Conservation (phyloP, 2,113 vertebrate genomes). For the Leptobrachium ailaonicum region DNA sequence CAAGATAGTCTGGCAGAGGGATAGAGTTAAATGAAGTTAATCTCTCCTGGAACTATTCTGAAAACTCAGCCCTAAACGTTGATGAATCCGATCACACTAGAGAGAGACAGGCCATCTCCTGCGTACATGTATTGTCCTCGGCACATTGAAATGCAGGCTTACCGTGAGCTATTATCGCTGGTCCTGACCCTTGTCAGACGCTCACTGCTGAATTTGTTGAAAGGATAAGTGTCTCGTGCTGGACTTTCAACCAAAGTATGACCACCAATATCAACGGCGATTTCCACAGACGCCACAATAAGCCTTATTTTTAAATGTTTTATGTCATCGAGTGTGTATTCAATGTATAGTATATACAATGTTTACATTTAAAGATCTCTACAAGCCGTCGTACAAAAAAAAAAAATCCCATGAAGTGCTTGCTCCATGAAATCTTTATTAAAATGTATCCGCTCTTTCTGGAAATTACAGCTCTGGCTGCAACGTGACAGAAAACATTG, state of each 20-base stretch:
- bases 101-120: constrained; percentile 9
- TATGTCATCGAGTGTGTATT: too few relatives aligned
- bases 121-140: neutral
- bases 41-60: neutral
- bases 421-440: too few relatives aligned
- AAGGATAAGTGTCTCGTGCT: neutral
- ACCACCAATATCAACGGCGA: neutral
- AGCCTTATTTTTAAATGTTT: too few relatives aligned
- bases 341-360: too few relatives aligned
- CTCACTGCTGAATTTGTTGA: neutral
- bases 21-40: neutral
- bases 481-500: too few relatives aligned
- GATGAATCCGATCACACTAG: constrained; percentile 1
- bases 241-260: neutral
- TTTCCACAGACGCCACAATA: neutral
- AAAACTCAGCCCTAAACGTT: neutral
- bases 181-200: constrained; percentile 3
- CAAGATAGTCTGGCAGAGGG: constrained; percentile 21
- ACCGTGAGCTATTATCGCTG: constrained; percentile 20
- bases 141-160: constrained; percentile 15
- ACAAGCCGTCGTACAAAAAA: too few relatives aligned
- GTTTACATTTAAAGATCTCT: too few relatives aligned
- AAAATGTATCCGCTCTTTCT: too few relatives aligned
- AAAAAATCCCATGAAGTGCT: too few relatives aligned
- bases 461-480: too few relatives aligned